Conservation (phyloP, 2,113 vertebrate species). For the Melierax canorus region DNA sequence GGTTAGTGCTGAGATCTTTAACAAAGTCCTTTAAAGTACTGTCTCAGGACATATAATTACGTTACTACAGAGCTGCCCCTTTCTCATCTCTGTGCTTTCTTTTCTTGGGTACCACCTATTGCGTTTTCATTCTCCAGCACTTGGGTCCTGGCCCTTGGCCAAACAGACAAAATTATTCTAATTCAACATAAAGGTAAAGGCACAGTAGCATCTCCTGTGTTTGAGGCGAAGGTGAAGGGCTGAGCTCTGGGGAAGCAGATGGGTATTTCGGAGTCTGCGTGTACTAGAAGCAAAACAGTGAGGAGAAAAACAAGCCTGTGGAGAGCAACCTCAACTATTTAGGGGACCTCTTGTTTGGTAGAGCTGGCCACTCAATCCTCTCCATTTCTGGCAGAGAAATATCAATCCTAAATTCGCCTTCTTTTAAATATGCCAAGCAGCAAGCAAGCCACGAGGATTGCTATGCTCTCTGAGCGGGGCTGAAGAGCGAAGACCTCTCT, state of each 20-base stretch:
- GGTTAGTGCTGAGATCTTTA: neutral
- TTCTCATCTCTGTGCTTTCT: neutral
- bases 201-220: neutral
- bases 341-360: neutral
- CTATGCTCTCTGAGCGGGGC: neutral
- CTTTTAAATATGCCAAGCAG: neutral
- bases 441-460: fast-evolving
- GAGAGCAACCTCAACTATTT: neutral
- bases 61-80: neutral
- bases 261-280: neutral
- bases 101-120: neutral
- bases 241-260: neutral
- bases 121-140: neutral
- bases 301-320: neutral
- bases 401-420: neutral
- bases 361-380: neutral
- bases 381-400: neutral
- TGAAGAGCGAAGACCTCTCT: neutral
- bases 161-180: neutral
- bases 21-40: neutral
- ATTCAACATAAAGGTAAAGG: neutral
- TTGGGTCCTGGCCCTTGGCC: neutral
- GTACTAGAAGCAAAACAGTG: neutral
- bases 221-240: neutral
- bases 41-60: neutral